phyloP scores from a whole-genome alignment of 1,140 invertebrate species.

The Bombyx mandarina region DNA sequence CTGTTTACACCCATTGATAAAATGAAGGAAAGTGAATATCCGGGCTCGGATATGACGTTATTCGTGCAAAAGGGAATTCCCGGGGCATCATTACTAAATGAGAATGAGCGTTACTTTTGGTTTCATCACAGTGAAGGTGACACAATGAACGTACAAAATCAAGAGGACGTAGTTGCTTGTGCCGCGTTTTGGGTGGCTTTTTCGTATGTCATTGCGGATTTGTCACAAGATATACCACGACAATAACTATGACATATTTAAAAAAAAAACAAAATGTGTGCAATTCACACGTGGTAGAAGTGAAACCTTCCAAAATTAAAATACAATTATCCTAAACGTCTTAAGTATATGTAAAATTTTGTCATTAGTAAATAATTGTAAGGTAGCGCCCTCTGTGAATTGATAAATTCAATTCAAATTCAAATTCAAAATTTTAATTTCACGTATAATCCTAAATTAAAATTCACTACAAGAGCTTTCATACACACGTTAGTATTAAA shows the following conservation, averaged over 20 bases:
- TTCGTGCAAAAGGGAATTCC: constrained; percentile 78
- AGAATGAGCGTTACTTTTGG: constrained; percentile 82
- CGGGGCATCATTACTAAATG: constrained; percentile 75
- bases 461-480: too few species aligned
- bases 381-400: too few species aligned
- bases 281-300: too few species aligned
- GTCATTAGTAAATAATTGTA: too few species aligned
- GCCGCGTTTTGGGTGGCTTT: constrained; percentile 75
- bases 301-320: too few species aligned
- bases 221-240: constrained; percentile 75
- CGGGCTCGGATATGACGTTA: constrained; percentile 76
- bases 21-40: constrained; percentile 32
- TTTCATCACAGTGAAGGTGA: constrained; percentile 85
- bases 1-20: constrained; percentile 67
- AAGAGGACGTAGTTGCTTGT: background rate
- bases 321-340: too few species aligned
- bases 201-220: constrained; percentile 79
- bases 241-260: constrained; percentile 8
- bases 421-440: background rate
- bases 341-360: too few species aligned
- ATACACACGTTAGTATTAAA: too few species aligned
- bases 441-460: too few species aligned
- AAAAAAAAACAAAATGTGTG: too few species aligned
- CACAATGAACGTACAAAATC: constrained; percentile 3
- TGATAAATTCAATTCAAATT: background rate